Conservation (phyloP, 1,140 invertebrate species). For the Globodera ellingtonae region DNA sequence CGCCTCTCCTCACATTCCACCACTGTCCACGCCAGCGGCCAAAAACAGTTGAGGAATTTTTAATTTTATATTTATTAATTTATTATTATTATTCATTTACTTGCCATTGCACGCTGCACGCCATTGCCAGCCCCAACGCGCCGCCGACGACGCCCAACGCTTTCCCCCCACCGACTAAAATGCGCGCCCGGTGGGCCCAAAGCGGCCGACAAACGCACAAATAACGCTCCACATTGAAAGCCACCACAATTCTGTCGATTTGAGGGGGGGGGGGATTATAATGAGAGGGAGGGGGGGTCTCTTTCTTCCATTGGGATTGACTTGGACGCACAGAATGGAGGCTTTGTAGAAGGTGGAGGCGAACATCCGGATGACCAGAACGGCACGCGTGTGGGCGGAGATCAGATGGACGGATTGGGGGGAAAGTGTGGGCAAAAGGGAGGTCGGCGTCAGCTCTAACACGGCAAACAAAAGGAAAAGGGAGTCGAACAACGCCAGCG, state of each 20-base stretch:
- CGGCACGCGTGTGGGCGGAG: slow-evolving; percentile 55
- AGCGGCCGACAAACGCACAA: slow-evolving; percentile 62
- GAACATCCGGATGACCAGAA: slow-evolving; percentile 58
- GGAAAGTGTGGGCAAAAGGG: slow-evolving; percentile 39
- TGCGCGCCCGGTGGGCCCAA: slow-evolving; percentile 48
- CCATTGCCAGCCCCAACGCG: slow-evolving; percentile 53
- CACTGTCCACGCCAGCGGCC: slow-evolving; percentile 6
- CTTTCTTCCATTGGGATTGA: background rate
- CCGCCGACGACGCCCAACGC: slow-evolving; percentile 45
- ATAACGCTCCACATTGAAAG: slow-evolving; percentile 64
- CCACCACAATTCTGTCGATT: slow-evolving; percentile 60
- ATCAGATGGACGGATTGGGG: slow-evolving; percentile 48
- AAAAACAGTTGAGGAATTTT: background rate
- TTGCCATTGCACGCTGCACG: slow-evolving; percentile 59
- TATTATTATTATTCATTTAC: background rate
- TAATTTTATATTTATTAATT: background rate
- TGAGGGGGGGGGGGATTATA: background rate
- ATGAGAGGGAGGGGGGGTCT: background rate
- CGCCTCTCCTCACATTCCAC: background rate
- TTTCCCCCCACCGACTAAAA: slow-evolving; percentile 56
- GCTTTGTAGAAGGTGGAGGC: slow-evolving; percentile 65
- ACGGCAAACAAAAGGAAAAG: slow-evolving; percentile 61
- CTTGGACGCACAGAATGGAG: slow-evolving; percentile 57
- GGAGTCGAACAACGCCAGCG: slow-evolving; percentile 60
- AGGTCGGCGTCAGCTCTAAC: slow-evolving; percentile 57